Percentiles rank a stretch among this genome's conserved stretches.
Conservation (phyloP, 1,140 invertebrate genomes). For the Listronotus bonariensis region DNA sequence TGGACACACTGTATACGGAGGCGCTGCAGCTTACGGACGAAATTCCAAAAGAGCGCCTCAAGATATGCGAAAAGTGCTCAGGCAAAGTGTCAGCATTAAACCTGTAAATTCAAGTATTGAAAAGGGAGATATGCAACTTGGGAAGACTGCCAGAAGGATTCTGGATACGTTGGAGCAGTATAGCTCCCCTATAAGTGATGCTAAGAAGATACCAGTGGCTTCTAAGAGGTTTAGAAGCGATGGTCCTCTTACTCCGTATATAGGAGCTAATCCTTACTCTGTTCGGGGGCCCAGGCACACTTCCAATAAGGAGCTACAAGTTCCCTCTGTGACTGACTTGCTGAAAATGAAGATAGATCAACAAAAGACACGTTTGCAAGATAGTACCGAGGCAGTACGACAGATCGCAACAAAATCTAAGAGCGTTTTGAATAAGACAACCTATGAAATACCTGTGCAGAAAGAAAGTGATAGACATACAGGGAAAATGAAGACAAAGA, state of each 20-base stretch:
- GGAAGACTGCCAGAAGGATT: conserved; percentile 69
- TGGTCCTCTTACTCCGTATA: conserved; percentile 41
- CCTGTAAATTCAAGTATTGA: conserved; percentile 52
- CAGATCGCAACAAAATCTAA: conserved; percentile 64
- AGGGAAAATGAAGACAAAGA: conserved; percentile 58
- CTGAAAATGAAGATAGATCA: conserved; percentile 59
- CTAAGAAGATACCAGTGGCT: conserved; percentile 67
- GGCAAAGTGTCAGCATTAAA: conserved; percentile 57
- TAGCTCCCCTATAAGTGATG: conserved; percentile 73
- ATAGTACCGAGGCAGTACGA: conserved; percentile 65
- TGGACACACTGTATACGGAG: conserved; percentile 80
- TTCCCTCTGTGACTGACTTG: conserved; percentile 64
- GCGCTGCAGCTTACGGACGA: conserved; percentile 68
- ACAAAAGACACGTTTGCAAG: conserved; percentile 63
- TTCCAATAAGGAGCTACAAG: conserved; percentile 59
- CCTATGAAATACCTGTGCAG: conserved; percentile 51
- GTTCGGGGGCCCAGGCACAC: conserved; percentile 36
- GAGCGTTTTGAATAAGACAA: conserved; percentile 52
- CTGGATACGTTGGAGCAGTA: conserved; percentile 74
- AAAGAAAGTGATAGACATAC: conserved; percentile 51
- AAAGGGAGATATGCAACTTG: conserved; percentile 41
- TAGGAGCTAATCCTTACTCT: conserved; percentile 47
- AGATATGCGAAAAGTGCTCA: conserved; percentile 25
- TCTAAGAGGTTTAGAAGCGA: conserved; percentile 36
- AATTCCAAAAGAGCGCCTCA: conserved; percentile 46